Base-by-base conservation (phyloP, 2,888 invertebrate genomes). In the Malacosoma neustria region DNA sequence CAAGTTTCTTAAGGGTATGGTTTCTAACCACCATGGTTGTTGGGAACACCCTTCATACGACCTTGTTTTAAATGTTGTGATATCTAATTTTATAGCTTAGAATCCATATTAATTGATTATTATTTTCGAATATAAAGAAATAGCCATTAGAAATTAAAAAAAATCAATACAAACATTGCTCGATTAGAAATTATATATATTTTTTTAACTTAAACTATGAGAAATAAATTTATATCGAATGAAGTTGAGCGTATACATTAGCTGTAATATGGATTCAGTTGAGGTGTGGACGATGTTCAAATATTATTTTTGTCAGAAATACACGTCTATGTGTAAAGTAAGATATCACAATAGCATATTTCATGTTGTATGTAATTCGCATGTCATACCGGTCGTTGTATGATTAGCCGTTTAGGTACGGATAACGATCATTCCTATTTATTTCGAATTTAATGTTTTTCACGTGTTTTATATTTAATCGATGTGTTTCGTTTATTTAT, bases 351-450 rank as follows among this genome's bases (percentile, higher is more conserved):
- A 42, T 45, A 46, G 46, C 47, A 47, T 31, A 39, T 46, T 50
- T 48, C 38, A 45, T 49, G 46, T 53, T 51, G 51, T 46, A 40
- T 63, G 53, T 55, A 48, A 51, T 51, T 37, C 66, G 72, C 73
- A 73, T 74, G 71, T 31, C 22, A 53, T 49, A 49, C 45, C 50
- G 59, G 55, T 64, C 57, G 60, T 61, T 60, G 45, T 60, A 47
- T 63, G 63, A 61, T 46, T 69, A 73, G 65, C 42, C 61, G 52
- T 61, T 48, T 45, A 40, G 39, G 48, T 64, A 55, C 61, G 49
- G 49, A 54, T 51, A 57, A 55, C 64, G 66, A 70, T 73, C 71
- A 77, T 81, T 80, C 80, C 80, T 80, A 72, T 64, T 59, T 45
- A 55, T 57, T 73, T 77, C 75, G 75, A 81, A 79, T 81, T 80